Conservation (phyloP, 2,113 vertebrate species). For the Gallinago jamesoni region DNA sequence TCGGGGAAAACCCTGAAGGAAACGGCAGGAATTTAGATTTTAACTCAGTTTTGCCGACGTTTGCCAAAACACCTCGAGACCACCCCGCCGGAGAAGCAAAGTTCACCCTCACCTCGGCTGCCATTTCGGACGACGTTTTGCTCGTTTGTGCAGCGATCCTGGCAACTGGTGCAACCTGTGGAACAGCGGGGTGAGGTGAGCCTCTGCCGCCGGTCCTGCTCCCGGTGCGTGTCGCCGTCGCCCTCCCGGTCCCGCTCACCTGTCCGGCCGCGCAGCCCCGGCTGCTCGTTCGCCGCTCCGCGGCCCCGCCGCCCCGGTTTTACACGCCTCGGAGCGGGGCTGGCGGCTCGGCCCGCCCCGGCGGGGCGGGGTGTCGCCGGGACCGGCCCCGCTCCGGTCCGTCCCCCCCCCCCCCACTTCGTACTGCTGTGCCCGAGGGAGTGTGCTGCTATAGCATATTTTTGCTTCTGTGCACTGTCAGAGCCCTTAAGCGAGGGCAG, state of each 20-base stretch:
- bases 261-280: neutral
- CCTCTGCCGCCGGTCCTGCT: neutral
- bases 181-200: neutral
- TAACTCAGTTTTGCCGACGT: neutral
- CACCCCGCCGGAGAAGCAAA: neutral
- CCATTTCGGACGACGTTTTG: conserved; percentile 52
- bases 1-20: neutral
- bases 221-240: no score
- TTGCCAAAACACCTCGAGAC: neutral
- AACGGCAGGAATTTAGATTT: neutral
- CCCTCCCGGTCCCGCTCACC: neutral
- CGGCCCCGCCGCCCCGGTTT: neutral
- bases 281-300: neutral
- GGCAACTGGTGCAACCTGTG: neutral
- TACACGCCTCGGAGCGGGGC: neutral
- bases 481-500: neutral
- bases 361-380: conserved; percentile 6
- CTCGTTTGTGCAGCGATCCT: neutral
- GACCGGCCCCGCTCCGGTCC: neutral
- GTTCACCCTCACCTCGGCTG: conserved; percentile 71
- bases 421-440: neutral
- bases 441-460: rapidly evolving
- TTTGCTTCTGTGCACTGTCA: no score
- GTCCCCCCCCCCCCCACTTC: neutral
- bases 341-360: conserved; percentile 23